These are phyloP conservation scores for Oryctes rhinoceros DNA, from an alignment of 1,140 invertebrate species.

Conservation along the genomic window DNA sequence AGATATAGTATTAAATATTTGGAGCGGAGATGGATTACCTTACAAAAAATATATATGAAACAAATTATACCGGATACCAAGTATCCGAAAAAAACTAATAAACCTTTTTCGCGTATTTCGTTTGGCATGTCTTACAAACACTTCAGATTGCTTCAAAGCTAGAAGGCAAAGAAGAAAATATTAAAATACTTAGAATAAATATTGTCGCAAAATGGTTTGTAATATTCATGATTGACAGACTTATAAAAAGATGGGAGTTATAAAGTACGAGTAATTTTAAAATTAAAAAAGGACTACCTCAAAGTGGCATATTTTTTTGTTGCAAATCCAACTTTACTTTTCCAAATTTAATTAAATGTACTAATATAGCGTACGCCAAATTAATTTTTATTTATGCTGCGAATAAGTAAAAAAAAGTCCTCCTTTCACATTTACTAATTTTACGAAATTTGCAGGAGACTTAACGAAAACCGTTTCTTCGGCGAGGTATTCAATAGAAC, in stretches of 20 bases:
- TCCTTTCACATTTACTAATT: too few relatives aligned
- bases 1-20: slow-evolving; percentile 12
- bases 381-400: not conserved
- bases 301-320: not conserved
- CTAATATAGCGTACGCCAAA: not conserved
- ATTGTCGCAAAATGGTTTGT: too few relatives aligned
- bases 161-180: not conserved
- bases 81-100: not conserved
- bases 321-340: not conserved
- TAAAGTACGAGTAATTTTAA: not conserved
- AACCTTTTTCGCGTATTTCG: not conserved
- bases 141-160: not conserved
- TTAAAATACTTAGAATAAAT: not conserved
- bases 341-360: not conserved
- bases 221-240: not conserved
- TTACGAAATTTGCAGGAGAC: too few relatives aligned
- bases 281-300: not conserved
- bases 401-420: too few relatives aligned
- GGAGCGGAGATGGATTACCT: slow-evolving; percentile 14
- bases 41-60: not conserved
- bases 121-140: not conserved
- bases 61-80: not conserved
- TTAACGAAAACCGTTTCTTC: not conserved
- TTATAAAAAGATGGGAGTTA: too few relatives aligned
- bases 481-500: not conserved